Evolutionary conservation across 2,797 vertebrate genomes (phyloP).

Genomic region (Scyliorhinus canicula): DNA sequence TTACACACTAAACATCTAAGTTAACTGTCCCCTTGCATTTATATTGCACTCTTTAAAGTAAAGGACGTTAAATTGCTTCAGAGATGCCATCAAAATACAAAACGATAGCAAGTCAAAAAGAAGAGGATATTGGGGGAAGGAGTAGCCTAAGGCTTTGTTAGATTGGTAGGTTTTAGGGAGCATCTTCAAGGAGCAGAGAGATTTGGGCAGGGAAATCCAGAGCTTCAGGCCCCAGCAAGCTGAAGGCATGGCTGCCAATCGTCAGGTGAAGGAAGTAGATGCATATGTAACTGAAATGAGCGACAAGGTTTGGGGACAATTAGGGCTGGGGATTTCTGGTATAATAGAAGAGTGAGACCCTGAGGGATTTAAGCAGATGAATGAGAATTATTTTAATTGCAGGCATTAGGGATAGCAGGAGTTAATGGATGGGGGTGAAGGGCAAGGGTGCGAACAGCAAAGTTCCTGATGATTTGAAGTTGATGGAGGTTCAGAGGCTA

Average conservation of each 20-base stretch:
- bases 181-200: too few relatives aligned
- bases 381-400: not conserved
- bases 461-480: not conserved
- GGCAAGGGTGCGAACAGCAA: not conserved
- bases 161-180: not conserved
- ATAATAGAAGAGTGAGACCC: not conserved
- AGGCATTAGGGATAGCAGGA: not conserved
- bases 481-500: not conserved
- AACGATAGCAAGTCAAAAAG: not conserved
- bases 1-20: not conserved
- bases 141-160: not conserved
- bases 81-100: not conserved
- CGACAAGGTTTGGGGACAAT: not conserved
- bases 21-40: too few relatives aligned
- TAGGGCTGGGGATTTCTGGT: not conserved
- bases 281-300: not conserved
- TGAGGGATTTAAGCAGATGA: not conserved
- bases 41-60: not conserved
- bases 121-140: not conserved
- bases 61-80: not conserved
- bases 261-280: not conserved
- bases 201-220: too few relatives aligned
- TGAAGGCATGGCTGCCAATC: not conserved
- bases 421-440: not conserved
- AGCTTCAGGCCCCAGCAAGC: too few relatives aligned